Base-by-base conservation (phyloP, 2,888 invertebrate species). In the Anthrax anthrax region DNA sequence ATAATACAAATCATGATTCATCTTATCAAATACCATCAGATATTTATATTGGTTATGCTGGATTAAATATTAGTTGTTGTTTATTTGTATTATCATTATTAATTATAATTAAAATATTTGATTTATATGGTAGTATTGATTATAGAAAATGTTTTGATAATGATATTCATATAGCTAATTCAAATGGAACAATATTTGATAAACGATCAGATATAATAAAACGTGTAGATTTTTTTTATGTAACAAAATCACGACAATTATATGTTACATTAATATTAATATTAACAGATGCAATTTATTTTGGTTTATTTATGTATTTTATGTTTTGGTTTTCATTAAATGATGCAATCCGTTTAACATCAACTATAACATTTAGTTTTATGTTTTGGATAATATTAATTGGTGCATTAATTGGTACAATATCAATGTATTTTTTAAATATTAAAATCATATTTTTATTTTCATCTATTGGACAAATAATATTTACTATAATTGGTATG, bases 161-260 rank as follows among this genome's bases (percentile, higher is more conserved):
- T 29, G 62, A 64, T 4, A 43, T 64, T 32, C 56, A 62, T 4
- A 61, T 62, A 32, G 59, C 63, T 8, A 64, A 64, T 49, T 56
- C 59, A 10, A 64, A 63, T 49, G 61, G 60, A 29, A 60, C 56
- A 47, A 56, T 64, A n/a, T 64, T 64, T 43, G 63, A 64, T 50
- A 48, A 53, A 3, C 58, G 64, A 1, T 48, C 55, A 37, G 59
- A 61, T 2, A 55, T 64, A 4, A 61, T 64, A 34, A 61, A 61
- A 47, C 57, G 56, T 6, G 57, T 63, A 38, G 55, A 41, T 47
- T 64, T 64, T 52, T 63, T 64, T 48, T 64, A 64, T 49, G 60
- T 64, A 16, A 64, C 62, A 19, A 62, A 59, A 47, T 60, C 60
- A 42, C 60, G 60, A 43, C 63, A 61, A 48, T 64, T 63, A 64